A percentile compares a stretch with the other conserved stretches of the same genome.
Evolutionary conservation across 64 coral and sea anemone genomes (phyloP).

Genomic region (Platygyra sinensis): DNA sequence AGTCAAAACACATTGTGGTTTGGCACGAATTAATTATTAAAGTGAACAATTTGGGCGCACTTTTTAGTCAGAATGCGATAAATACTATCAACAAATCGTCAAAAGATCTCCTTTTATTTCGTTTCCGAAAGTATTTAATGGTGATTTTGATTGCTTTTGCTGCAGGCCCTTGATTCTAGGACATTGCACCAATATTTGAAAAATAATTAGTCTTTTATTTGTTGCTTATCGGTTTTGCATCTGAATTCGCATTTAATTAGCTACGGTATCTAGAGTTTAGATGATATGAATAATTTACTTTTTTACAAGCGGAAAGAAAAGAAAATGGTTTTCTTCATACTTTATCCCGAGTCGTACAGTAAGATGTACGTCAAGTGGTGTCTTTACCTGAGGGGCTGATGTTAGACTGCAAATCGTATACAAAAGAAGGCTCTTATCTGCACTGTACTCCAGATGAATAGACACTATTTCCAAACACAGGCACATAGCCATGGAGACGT

Average conservation of each 20-base stretch:
- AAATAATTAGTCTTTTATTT: background rate
- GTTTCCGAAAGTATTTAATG: background rate
- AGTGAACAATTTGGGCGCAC: background rate
- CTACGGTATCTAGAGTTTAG: background rate
- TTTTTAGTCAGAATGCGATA: background rate
- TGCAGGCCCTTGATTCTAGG: background rate
- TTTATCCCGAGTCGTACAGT: no score
- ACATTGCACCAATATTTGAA: background rate
- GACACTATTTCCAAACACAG: no score
- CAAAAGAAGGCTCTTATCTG: no score
- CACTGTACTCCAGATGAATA: no score
- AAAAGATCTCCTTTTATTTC: background rate
- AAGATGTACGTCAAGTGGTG: no score
- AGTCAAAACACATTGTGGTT: slow-evolving; percentile 23
- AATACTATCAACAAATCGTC: background rate
- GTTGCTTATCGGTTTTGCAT: slow-evolving; percentile 3
- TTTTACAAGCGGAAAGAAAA: background rate
- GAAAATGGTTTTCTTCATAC: no score
- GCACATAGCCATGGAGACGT: no score
- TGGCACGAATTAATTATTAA: slow-evolving; percentile 22
- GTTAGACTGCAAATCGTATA: no score
- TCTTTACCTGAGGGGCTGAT: no score
- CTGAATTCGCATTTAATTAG: background rate
- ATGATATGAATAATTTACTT: background rate
- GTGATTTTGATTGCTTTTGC: background rate